A percentile compares a stretch with the other conserved stretches of the same genome.
These are phyloP conservation scores for Apodemus sylvaticus DNA, from an alignment of 2,113 vertebrate species.

Conservation along the genomic window DNA sequence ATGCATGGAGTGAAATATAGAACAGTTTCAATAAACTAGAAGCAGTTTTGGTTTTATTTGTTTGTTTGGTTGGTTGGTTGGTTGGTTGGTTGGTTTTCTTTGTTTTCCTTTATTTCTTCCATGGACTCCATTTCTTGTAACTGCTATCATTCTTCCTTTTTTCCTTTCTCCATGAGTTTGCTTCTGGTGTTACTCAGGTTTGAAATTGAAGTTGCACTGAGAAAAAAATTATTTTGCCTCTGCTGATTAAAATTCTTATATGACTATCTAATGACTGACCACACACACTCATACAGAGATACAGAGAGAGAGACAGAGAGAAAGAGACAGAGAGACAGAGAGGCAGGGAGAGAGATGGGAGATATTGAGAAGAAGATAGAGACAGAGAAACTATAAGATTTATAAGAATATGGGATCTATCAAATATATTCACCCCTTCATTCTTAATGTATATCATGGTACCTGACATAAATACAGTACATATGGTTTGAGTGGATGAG, in stretches of 20 bases:
- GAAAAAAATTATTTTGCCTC: neutral
- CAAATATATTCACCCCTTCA: neutral
- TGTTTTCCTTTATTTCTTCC: neutral
- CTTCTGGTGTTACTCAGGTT: neutral
- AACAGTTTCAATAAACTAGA: neutral
- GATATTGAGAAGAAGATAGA: neutral
- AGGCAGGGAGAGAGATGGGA: neutral
- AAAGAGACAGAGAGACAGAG: neutral
- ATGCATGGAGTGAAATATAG: neutral
- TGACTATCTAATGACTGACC: neutral
- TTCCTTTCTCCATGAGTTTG: neutral
- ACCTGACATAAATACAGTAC: neutral
- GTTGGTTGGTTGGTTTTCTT: neutral
- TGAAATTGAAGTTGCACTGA: neutral
- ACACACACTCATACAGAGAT: neutral
- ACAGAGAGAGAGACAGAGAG: neutral
- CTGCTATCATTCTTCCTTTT: neutral
- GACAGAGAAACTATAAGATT: neutral
- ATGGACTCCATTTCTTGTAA: neutral
- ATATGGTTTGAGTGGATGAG: neutral
- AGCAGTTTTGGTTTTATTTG: neutral
- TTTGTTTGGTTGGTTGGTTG: too few relatives aligned
- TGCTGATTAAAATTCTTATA: neutral
- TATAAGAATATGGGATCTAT: neutral
- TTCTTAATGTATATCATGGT: neutral